Percentiles rank a stretch among this genome's conserved stretches.
Conservation (phyloP, 2,797 vertebrate species). For the Telmatherina bonti region DNA sequence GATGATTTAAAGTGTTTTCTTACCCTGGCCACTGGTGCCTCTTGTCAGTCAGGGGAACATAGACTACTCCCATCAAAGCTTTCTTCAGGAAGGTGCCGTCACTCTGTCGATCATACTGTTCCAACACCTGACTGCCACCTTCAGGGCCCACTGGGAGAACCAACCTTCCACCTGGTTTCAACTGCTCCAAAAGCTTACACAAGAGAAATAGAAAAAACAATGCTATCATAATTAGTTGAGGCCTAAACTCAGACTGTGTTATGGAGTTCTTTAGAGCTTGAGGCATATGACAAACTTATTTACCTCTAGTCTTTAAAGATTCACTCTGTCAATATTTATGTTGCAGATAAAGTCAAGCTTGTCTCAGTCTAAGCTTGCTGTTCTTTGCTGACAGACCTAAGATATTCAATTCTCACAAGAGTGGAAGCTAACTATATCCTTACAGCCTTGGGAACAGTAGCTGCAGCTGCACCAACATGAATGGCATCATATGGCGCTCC, state of each 20-base stretch:
- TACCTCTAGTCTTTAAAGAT: neutral
- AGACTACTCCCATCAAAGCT: slow-evolving; percentile 92
- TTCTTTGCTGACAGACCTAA: neutral
- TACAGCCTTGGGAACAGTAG: slow-evolving; percentile 88
- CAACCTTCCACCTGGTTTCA: slow-evolving; percentile 91
- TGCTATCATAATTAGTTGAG: neutral
- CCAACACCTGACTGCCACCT: slow-evolving; percentile 88
- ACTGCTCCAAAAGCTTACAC: slow-evolving; percentile 87
- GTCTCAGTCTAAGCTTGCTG: neutral
- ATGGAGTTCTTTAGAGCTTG: neutral
- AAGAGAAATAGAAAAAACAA: neutral
- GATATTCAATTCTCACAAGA: neutral
- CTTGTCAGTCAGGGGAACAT: slow-evolving; percentile 92
- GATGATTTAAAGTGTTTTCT: neutral
- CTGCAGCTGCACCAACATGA: slow-evolving; percentile 91
- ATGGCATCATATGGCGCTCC: slow-evolving; percentile 92
- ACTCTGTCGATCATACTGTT: slow-evolving; percentile 90
- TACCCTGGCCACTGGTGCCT: slow-evolving; percentile 90
- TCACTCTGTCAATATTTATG: neutral
- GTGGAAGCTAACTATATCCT: slow-evolving; percentile 32
- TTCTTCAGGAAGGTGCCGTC: slow-evolving; percentile 88
- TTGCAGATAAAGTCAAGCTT: neutral
- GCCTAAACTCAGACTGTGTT: neutral
- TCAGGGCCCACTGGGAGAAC: slow-evolving; percentile 90
- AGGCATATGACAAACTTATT: neutral